phyloP scores from a whole-genome alignment of 2,113 vertebrate genomes.

The Python bivittatus region DNA sequence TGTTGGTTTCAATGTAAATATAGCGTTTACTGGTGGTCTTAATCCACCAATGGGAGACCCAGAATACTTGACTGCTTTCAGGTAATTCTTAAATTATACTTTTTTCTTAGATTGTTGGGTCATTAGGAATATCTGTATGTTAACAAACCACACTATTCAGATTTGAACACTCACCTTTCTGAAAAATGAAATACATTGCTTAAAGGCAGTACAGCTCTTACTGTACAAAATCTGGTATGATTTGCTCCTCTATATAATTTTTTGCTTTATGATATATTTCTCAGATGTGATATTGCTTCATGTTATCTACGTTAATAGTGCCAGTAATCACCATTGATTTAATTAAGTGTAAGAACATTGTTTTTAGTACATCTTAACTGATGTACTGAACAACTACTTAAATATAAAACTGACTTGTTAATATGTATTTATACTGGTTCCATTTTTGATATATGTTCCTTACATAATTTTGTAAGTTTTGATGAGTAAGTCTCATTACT shows the following conservation, averaged over 20 bases:
- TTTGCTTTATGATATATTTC: not conserved
- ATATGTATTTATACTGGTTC: not conserved
- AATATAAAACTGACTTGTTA: not conserved
- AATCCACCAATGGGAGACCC: slow-evolving; percentile 94
- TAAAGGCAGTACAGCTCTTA: not conserved
- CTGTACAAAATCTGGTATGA: not conserved
- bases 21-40: slow-evolving; percentile 95
- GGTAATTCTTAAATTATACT: slow-evolving; percentile 71
- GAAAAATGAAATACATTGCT: not conserved
- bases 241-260: not conserved
- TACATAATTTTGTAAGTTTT: not conserved
- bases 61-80: slow-evolving; percentile 94
- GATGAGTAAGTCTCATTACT: not conserved
- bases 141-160: not conserved
- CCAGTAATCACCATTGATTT: not conserved
- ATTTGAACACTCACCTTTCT: not conserved
- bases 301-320: not conserved
- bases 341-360: not conserved
- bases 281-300: not conserved
- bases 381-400: not conserved
- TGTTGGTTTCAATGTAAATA: slow-evolving; percentile 93
- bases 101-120: not conserved
- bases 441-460: not conserved
- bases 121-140: not conserved
- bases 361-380: not conserved